Base-by-base conservation (phyloP, 1,140 invertebrate genomes). In the Ylistrum balloti region DNA sequence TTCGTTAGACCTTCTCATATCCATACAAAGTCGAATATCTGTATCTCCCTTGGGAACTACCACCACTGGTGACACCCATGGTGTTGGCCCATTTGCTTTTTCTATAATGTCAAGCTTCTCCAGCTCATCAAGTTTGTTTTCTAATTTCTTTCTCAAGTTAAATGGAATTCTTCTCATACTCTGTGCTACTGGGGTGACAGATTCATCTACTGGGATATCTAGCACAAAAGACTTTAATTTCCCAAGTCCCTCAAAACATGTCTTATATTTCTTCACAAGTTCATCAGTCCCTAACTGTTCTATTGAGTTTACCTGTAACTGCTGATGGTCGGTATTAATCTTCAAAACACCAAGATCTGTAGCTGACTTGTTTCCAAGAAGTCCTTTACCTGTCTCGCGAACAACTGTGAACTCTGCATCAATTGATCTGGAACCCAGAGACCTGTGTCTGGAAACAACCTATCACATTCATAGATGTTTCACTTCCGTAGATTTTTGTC, bases 11-110 rank as follows among this genome's bases (percentile, higher is more conserved):
- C 88, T 22, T 74, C 90, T 88, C 94, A 95, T 95, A 48, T 95
- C 94, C 1, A 95, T 93, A 90, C 94, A 94, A 3, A 94, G 34
- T 34, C 94, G 86, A 0, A 94, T 93, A 32, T 93, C 92, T 0
- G 35, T 48, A 33, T 88, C 88, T 33, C 17, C 22, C 45, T 94
- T 93, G 2, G 93, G 91, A 56, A 91, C 88, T 32, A 91, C 41
- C 0, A 92, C 90, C 0, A 92, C 45, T 3, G 89, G n/a, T n/a
- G n/a, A n/a, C n/a, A n/a, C n/a, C n/a, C n/a, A n/a, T n/a, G n/a
- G n/a, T n/a, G n/a, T n/a, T n/a, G n/a, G n/a, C n/a, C n/a, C n/a
- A n/a, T n/a, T n/a, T n/a, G n/a, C n/a, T n/a, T n/a, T n/a, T n/a
- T n/a, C n/a, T n/a, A n/a, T n/a, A n/a, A n/a, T n/a, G n/a, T n/a